A percentile compares a stretch with the other conserved stretches of the same genome.
Evolutionary conservation across 2,797 vertebrate genomes (phyloP).

Genomic region (Craterocephalus amniculus): DNA sequence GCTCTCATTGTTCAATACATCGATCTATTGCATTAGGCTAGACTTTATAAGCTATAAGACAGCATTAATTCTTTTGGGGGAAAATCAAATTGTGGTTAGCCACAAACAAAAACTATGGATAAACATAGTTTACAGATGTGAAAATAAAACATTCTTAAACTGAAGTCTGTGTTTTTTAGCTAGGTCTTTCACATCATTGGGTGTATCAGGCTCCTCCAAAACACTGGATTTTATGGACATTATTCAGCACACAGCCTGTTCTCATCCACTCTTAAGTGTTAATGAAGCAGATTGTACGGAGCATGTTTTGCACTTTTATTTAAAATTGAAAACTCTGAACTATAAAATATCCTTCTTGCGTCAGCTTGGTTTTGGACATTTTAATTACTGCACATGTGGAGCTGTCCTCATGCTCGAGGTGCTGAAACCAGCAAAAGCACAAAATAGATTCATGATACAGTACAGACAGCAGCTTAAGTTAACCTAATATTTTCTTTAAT

Average conservation of each 20-base stretch:
- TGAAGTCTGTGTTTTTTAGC: neutral
- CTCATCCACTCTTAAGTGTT: neutral
- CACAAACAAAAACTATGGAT: neutral
- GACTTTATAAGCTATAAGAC: neutral
- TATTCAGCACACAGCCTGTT: neutral
- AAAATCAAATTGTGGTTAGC: neutral
- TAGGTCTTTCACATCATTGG: neutral
- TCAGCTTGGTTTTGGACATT: neutral
- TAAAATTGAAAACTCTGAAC: conserved; percentile 8
- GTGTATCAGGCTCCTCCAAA: neutral
- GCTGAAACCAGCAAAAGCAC: conserved; percentile 47
- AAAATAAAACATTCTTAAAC: neutral
- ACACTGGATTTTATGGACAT: neutral
- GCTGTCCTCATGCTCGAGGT: conserved; percentile 53
- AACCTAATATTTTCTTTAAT: neutral
- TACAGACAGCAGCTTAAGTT: neutral
- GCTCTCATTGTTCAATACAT: conserved; percentile 6
- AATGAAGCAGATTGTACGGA: neutral
- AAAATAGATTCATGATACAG: neutral
- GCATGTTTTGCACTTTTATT: neutral
- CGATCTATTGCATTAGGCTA: neutral
- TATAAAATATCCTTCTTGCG: neutral
- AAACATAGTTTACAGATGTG: neutral
- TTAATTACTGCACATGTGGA: conserved; percentile 25
- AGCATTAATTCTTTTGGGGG: neutral